Evolutionary conservation across 2,888 invertebrate species (phyloP).

Genomic region (Pilophorus perplexus): DNA sequence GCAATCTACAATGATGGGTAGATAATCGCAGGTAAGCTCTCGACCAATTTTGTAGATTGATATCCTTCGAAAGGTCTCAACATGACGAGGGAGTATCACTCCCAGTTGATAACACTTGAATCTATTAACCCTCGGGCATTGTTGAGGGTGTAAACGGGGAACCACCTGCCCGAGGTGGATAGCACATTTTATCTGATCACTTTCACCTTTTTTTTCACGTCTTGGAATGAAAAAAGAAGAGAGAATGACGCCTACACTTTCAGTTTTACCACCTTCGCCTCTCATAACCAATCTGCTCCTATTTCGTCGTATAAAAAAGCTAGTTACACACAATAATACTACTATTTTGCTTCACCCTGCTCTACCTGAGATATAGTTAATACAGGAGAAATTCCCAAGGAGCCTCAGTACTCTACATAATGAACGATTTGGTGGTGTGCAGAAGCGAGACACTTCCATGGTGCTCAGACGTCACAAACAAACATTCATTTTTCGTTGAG

Average conservation of each 20-base stretch:
- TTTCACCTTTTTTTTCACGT: background rate
- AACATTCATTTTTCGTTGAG: no score
- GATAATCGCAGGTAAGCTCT: slow-evolving; percentile 5
- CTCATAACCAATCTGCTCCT: no score
- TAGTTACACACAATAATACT: no score
- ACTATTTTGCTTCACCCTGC: no score
- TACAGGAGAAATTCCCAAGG: no score
- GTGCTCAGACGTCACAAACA: no score
- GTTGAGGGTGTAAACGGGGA: slow-evolving; percentile 11
- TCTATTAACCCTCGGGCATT: background rate
- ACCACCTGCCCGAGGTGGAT: slow-evolving; percentile 6
- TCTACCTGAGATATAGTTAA: no score
- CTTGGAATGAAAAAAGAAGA: background rate
- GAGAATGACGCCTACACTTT: slow-evolving; percentile 13
- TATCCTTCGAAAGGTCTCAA: background rate
- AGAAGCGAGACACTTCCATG: no score
- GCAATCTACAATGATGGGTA: slow-evolving; percentile 10
- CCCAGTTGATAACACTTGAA: background rate
- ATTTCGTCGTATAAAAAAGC: no score
- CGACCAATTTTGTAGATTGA: background rate
- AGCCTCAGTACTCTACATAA: no score
- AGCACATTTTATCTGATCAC: slow-evolving; percentile 4
- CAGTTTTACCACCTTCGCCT: background rate
- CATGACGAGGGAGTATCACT: slow-evolving; percentile 3
- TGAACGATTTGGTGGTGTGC: no score